Evolutionary conservation across 2,888 invertebrate species (phyloP).

Genomic region (Epicampocera succincta): DNA sequence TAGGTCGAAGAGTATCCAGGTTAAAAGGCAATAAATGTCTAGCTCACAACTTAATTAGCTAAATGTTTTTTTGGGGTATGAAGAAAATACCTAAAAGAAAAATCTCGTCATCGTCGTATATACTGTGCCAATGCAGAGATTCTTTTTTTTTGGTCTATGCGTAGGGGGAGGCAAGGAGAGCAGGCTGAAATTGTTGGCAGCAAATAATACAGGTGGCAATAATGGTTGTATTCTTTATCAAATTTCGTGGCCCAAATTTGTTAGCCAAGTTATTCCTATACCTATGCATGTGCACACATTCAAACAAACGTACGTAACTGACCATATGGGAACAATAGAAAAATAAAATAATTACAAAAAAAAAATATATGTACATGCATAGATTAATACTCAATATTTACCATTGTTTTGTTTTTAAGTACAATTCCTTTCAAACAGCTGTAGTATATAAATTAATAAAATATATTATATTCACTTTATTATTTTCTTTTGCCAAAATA

Average conservation of each 20-base stretch:
- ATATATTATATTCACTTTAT: constrained; percentile 32
- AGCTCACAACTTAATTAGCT: not conserved
- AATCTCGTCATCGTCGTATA: constrained; percentile 30
- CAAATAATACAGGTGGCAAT: constrained; percentile 64
- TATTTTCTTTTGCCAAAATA: constrained; percentile 49
- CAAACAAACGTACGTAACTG: constrained; percentile 48
- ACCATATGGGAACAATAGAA: constrained; percentile 41
- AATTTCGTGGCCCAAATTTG: constrained; percentile 60
- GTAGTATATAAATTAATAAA: constrained; percentile 8
- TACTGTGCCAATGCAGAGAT: constrained; percentile 4
- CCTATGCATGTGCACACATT: no score
- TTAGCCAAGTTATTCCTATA: constrained; percentile 48
- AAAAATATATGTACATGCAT: not conserved
- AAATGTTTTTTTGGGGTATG: constrained; percentile 14
- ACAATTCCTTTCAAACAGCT: constrained; percentile 37
- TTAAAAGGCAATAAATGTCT: constrained; percentile 5
- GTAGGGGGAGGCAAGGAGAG: constrained; percentile 48
- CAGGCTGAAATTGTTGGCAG: constrained; percentile 45
- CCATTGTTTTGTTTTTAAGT: constrained; percentile 65
- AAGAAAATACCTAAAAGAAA: constrained; percentile 15
- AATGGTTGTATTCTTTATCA: constrained; percentile 54
- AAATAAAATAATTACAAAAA: not conserved
- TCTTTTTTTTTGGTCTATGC: constrained; percentile 38
- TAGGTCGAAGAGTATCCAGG: not conserved
- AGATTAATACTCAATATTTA: constrained; percentile 44